Conservation (phyloP, 2,888 invertebrate genomes). For the Chouioia cunea region DNA sequence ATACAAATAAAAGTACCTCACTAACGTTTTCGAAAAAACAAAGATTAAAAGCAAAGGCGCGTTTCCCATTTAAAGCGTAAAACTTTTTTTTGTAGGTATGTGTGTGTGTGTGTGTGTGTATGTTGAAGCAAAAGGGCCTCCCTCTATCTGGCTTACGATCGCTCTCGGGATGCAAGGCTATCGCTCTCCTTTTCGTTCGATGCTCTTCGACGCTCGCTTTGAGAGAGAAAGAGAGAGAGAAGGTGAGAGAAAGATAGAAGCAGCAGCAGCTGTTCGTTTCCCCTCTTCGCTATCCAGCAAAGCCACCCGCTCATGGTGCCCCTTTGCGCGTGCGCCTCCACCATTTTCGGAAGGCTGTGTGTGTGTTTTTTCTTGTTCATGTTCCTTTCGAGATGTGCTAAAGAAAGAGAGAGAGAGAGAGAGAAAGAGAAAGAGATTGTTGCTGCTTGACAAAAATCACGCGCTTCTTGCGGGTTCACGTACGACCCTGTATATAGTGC, state of each 20-base stretch:
- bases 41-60: no score
- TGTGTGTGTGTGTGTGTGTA: no score
- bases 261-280: conserved; percentile 36
- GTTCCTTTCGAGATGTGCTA: background rate
- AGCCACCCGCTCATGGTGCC: conserved; percentile 27
- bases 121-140: background rate
- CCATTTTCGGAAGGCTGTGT: no score
- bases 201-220: conserved; percentile 14
- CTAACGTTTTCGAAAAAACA: no score
- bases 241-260: conserved; percentile 5
- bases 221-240: conserved; percentile 20
- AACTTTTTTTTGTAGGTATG: no score
- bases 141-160: conserved; percentile 8
- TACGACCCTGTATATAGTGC: no score
- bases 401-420: background rate
- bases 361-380: background rate
- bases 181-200: conserved; percentile 27
- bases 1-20: no score
- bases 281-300: background rate
- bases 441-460: no score
- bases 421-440: background rate
- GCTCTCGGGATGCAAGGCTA: conserved; percentile 9
- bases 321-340: conserved; percentile 7
- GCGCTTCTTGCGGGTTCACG: no score
- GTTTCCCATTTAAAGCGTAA: no score